A percentile compares a stretch with the other conserved stretches of the same genome.
Evolutionary conservation across 2,888 invertebrate genomes (phyloP).

Genomic region (Acrobasis consociella): DNA sequence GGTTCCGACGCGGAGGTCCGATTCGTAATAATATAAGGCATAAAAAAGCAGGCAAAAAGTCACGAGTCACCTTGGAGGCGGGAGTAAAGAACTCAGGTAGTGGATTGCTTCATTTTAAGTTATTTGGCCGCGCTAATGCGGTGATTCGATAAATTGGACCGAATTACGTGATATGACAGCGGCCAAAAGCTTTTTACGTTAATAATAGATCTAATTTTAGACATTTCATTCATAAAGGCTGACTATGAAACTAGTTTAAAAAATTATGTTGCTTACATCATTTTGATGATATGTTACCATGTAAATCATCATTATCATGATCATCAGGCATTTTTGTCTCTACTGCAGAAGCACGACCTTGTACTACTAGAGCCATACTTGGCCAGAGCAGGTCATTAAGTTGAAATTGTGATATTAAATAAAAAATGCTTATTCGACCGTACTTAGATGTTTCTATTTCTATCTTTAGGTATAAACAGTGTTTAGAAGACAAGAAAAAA

Average conservation of each 20-base stretch:
- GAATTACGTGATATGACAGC: slow-evolving; percentile 36
- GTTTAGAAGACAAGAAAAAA: not conserved
- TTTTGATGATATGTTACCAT: no score
- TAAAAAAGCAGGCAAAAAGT: slow-evolving; percentile 73
- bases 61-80: slow-evolving; percentile 73
- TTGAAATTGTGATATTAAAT: no score
- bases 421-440: no score
- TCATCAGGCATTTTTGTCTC: no score
- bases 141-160: slow-evolving; percentile 53
- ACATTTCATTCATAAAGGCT: no score
- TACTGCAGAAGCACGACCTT: no score
- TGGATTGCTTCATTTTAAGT: slow-evolving; percentile 75
- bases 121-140: slow-evolving; percentile 51
- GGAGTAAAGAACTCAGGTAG: slow-evolving; percentile 78
- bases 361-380: no score
- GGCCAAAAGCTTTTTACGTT: not conserved
- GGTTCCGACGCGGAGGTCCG: slow-evolving; percentile 69
- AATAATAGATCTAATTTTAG: not conserved
- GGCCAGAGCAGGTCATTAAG: no score
- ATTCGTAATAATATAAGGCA: slow-evolving; percentile 64
- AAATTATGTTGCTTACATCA: no score
- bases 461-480: not conserved
- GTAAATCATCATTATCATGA: no score
- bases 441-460: no score
- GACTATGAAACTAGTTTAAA: no score